Evolutionary conservation across 2,113 vertebrate genomes (phyloP).

Genomic region (Lepus americanus): DNA sequence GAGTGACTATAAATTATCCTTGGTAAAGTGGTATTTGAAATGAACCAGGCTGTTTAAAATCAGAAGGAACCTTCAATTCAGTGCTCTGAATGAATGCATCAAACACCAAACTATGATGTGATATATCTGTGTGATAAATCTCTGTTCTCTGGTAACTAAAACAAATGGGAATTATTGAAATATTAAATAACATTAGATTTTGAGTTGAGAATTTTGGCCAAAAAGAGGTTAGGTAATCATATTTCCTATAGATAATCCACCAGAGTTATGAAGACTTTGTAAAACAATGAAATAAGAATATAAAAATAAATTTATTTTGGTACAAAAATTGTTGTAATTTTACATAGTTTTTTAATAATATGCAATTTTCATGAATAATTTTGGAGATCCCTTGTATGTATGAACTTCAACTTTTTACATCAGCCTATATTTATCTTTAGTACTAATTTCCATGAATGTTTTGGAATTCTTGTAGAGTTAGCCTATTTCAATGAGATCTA

Average conservation of each 20-base stretch:
- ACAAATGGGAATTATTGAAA: constrained; percentile 28
- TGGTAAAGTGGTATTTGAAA: neutral
- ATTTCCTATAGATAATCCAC: neutral
- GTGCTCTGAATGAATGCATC: neutral
- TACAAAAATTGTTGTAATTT: no score
- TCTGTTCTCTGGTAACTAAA: neutral
- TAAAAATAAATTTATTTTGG: no score
- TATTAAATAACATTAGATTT: constrained; percentile 33
- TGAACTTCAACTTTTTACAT: no score
- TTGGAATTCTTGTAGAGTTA: neutral
- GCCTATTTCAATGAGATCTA: neutral
- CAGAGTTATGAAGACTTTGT: neutral
- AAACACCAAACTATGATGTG: neutral
- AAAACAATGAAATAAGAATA: no score
- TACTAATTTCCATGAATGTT: no score
- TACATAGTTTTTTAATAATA: no score
- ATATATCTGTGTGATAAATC: neutral
- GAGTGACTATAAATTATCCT: neutral
- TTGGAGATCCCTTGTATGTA: no score
- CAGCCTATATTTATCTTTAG: no score
- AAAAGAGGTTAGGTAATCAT: neutral
- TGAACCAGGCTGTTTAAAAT: constrained; percentile 12
- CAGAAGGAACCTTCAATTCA: neutral
- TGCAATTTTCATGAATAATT: no score
- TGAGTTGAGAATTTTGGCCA: neutral